phyloP scores from a whole-genome alignment of 2,113 vertebrate genomes.

The Mobula birostris region DNA sequence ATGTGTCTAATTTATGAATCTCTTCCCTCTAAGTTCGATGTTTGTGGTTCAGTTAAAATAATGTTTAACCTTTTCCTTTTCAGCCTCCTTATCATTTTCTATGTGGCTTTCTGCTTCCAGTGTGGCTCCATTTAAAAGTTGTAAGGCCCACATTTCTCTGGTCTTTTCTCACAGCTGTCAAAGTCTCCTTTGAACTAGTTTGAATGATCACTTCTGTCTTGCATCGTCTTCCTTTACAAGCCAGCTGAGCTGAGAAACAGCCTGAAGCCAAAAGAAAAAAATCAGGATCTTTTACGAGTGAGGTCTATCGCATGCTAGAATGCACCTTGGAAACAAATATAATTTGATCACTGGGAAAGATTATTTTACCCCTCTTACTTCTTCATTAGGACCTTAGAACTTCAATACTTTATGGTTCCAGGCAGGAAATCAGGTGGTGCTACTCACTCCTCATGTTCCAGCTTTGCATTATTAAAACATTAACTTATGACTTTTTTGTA shows the following conservation, averaged over 20 bases:
- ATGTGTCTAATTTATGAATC: not conserved
- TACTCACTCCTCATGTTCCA: not conserved
- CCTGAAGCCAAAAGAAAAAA: not conserved
- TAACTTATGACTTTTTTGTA: not conserved
- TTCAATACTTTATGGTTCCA: not conserved
- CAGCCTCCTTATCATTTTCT: not conserved
- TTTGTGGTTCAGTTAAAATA: not conserved
- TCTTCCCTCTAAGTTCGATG: not conserved
- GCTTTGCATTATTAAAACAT: not conserved
- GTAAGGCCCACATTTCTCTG: not conserved
- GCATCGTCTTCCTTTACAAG: constrained; percentile 2
- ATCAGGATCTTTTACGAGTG: not conserved
- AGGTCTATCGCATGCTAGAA: constrained; percentile 5
- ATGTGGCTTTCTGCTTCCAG: not conserved
- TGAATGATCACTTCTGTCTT: constrained; percentile 20
- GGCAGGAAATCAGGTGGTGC: not conserved
- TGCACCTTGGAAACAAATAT: constrained; percentile 27
- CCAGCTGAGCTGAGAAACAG: not conserved
- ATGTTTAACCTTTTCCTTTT: not conserved
- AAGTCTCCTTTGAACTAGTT: not conserved
- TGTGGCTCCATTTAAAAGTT: not conserved
- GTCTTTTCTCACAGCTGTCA: not conserved
- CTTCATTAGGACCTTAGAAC: not conserved
- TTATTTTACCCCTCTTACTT: not conserved
- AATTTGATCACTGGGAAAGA: constrained; percentile 1